A percentile compares a stretch with the other conserved stretches of the same genome.
Evolutionary conservation across 2,113 vertebrate genomes (phyloP).

Genomic region (Guaruba guarouba): DNA sequence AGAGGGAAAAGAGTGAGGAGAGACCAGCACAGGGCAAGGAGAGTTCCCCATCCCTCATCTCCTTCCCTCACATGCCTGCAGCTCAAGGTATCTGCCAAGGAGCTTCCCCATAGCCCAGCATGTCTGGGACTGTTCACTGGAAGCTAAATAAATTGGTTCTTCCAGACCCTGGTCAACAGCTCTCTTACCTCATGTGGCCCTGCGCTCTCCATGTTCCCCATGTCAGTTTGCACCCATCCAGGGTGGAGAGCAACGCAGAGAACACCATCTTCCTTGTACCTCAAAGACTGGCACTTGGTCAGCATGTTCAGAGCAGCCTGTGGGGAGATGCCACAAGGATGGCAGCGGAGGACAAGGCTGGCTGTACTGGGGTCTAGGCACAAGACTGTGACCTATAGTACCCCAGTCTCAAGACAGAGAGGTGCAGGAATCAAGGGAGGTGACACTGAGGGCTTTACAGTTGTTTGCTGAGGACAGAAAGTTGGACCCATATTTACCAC

Average conservation of each 20-base stretch:
- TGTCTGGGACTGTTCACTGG: not conserved
- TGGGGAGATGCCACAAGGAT: not conserved
- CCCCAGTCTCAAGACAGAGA: no score
- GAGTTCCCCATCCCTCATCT: not conserved
- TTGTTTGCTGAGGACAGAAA: no score
- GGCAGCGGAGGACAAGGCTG: not conserved
- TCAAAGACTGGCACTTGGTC: no score
- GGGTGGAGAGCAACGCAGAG: not conserved
- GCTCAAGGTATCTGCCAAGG: not conserved
- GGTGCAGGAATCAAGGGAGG: no score
- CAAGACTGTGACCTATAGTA: no score
- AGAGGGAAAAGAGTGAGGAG: not conserved
- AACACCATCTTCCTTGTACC: not conserved
- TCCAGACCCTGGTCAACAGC: not conserved
- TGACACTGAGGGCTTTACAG: no score
- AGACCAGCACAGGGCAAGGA: not conserved
- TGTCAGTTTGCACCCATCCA: slow-evolving; percentile 3
- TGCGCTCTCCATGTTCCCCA: rapidly evolving
- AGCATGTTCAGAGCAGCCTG: no score
- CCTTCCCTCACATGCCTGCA: not conserved
- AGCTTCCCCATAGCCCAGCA: not conserved
- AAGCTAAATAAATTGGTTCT: not conserved
- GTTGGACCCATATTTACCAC: no score
- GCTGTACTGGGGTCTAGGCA: no score
- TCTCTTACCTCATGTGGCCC: not conserved